Percentiles rank a stretch among this genome's conserved stretches.
These are phyloP conservation scores for Entomyzon cyanotis DNA, from an alignment of 2,113 vertebrate species.

Conservation along the genomic window DNA sequence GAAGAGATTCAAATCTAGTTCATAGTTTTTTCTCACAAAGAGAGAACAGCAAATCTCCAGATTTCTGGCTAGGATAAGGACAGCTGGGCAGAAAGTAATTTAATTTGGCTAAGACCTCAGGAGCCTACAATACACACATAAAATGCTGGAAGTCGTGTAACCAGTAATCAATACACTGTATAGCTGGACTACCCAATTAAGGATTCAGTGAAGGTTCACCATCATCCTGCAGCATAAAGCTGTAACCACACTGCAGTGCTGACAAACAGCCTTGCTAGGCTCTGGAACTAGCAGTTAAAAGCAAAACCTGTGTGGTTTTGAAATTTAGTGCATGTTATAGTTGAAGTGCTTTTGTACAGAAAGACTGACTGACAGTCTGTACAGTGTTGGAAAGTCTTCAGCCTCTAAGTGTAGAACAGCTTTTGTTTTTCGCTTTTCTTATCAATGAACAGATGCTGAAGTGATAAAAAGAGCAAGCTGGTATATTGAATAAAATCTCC, in stretches of 20 bases:
- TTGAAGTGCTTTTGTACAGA: neutral
- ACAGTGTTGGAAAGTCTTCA: fast-evolving
- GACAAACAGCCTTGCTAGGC: neutral
- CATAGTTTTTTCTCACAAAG: neutral
- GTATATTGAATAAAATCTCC: neutral
- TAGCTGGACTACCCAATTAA: neutral
- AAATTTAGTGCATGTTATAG: neutral
- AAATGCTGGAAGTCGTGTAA: neutral
- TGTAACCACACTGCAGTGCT: neutral
- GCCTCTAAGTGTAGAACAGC: neutral
- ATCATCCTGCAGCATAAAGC: neutral
- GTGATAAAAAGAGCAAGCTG: neutral
- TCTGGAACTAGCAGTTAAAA: neutral
- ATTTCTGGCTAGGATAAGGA: neutral
- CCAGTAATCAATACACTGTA: neutral
- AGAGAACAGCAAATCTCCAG: neutral
- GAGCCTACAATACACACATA: neutral
- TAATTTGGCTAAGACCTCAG: neutral
- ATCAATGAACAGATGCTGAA: neutral
- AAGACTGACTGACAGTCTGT: neutral
- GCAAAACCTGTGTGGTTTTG: neutral
- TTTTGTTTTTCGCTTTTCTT: neutral
- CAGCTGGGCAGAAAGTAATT: neutral
- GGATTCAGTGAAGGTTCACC: neutral
- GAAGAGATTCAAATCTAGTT: neutral